Evolutionary conservation across 2,113 vertebrate genomes (phyloP).

Genomic region (Pantherophis guttatus): DNA sequence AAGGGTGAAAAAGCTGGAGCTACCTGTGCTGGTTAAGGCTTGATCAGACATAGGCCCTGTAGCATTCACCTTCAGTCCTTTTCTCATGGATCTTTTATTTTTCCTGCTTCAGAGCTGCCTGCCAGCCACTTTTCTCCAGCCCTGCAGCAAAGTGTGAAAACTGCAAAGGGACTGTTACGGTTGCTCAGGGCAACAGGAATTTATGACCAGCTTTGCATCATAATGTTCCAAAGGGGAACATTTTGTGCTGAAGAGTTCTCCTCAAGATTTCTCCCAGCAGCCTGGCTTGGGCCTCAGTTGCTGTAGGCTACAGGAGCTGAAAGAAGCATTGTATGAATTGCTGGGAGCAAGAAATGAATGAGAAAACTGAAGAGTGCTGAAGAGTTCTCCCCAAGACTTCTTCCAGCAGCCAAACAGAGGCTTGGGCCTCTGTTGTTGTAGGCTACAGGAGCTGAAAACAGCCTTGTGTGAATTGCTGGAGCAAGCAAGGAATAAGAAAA

Average conservation of each 20-base stretch:
- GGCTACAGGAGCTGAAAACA: background rate
- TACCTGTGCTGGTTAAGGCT: background rate
- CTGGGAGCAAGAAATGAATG: background rate
- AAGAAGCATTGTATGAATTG: background rate
- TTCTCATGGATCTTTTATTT: background rate
- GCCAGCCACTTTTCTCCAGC: background rate
- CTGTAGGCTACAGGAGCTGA: background rate
- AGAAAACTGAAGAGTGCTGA: background rate
- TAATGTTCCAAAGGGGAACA: background rate
- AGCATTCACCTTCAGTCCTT: background rate
- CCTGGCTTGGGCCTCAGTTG: background rate
- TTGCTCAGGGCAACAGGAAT: slow-evolving; percentile 21
- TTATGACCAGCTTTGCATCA: slow-evolving; percentile 28
- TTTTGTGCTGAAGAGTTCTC: background rate
- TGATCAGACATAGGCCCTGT: background rate
- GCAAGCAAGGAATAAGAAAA: background rate
- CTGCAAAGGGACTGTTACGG: slow-evolving; percentile 27
- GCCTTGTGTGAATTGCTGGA: background rate
- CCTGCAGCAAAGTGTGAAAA: background rate
- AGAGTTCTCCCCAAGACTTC: slow-evolving; percentile 11
- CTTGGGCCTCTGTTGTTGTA: background rate
- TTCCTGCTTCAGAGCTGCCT: background rate
- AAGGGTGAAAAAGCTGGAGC: background rate
- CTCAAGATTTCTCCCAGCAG: slow-evolving; percentile 4
- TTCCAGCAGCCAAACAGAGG: background rate